Base-by-base conservation (phyloP, 2,888 invertebrate species). In the Andrena flavipes region DNA sequence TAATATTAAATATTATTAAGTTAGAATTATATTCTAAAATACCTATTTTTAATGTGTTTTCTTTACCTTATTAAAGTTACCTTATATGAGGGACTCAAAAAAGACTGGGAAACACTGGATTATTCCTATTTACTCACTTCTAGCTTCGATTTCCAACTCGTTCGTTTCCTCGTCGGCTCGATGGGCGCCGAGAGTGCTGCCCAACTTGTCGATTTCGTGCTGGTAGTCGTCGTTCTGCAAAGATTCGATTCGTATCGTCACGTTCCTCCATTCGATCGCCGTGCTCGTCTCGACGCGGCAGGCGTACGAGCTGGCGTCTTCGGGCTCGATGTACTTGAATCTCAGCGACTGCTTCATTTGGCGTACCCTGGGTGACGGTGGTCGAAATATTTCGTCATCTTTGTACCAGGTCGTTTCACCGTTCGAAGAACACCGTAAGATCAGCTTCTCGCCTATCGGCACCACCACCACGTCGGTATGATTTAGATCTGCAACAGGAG, bases 161-260 rank as follows among this genome's bases (percentile, higher is more conserved):
- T 94, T 93, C 71, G 92, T 93, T 80, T 93, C 93, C 2, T 93
- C 93, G 3, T 92, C 92, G 16, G 91, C 89, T 42, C 91, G 88
- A 29, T 89, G 77, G 0, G 91, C 90, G 1, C 88, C 90, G 7
- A 90, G 87, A 0, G 86, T 80, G 59, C 82, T 83, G n/a, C 88
- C 91, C 23, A 91, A 85, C 20, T 84, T 89, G 4, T 89, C 88
- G 20, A 77, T 85, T 3, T 92, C 92, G 63, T 89, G 90, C 29
- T 88, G 89, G 68, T 91, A 91, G 68, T 90, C 91, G 51, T 91
- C 91, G 85, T 91, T 90, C 70, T 91, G 90, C 33, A 89, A 75
- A 4, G 86, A 75, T 48, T 91, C 92, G 35, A 93, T 91, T 49
- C 82, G 81, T 23, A 94, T 73, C 23, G 89, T 90, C 35, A 92